These are phyloP conservation scores for Melanotaenia parkinsoni DNA, from an alignment of 2,797 vertebrate genomes.

Conservation along the genomic window DNA sequence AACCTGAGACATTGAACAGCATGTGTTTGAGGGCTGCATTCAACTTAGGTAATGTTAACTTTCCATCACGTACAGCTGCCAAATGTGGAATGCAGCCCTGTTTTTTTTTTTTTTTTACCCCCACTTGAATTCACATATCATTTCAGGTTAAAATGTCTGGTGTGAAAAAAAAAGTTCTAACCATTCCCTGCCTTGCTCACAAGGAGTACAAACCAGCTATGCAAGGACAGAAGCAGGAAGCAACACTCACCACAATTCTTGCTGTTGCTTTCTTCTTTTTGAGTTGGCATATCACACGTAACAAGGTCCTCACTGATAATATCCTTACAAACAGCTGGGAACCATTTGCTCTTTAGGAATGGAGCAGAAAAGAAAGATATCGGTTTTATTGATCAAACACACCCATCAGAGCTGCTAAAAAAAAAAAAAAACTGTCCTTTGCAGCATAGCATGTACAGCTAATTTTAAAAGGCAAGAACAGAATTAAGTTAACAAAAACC, in stretches of 20 bases:
- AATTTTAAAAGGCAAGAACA: neutral
- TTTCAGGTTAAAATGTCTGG: neutral
- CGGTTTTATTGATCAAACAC: neutral
- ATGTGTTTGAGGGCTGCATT: neutral
- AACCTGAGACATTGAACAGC: neutral
- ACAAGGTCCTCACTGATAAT: neutral
- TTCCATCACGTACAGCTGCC: too few species aligned
- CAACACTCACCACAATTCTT: neutral
- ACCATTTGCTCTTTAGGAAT: neutral
- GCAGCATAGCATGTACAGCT: neutral
- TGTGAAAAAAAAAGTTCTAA: neutral
- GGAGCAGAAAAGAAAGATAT: neutral
- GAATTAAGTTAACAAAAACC: neutral
- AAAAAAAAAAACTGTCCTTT: neutral
- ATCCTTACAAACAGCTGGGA: neutral
- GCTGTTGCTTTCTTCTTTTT: neutral
- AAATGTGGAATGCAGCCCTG: neutral
- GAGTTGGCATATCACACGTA: neutral
- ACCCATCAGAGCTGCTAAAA: neutral
- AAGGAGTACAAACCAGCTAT: neutral
- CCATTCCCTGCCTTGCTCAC: neutral
- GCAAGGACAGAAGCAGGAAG: neutral
- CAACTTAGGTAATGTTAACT: too few species aligned
- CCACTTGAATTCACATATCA: neutral
- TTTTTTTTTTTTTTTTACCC: too few species aligned